Evolutionary conservation across 2,797 vertebrate genomes (phyloP), one percentile per base, ranked within the genome.

Genomic region (Orientallactaga sibirica): DNA sequence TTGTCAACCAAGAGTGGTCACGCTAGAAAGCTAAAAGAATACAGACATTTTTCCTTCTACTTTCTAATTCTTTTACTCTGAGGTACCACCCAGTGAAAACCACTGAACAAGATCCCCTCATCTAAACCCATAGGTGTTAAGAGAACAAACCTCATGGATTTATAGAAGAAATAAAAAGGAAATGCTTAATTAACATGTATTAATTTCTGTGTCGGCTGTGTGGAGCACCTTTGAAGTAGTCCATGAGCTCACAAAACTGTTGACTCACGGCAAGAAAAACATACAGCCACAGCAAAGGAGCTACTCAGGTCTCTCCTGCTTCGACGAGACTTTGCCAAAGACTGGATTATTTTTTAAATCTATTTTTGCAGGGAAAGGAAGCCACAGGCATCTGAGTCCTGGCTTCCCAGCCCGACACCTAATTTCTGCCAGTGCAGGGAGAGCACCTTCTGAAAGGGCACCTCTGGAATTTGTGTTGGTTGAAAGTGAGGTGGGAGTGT

Each of bases 361-460:
- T 97, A 97, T 97, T 97, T 97, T 97, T 97, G 86, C 80, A 82
- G 86, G 92, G 86, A 95, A 93, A 95, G 93, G 96, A 95, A 97
- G 93, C 97, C 97, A 95, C 97, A 97, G 92, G 96, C 96, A 97
- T 97, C 94, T 96, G 88, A 37, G 78, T 29, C 25, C 94, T 91
- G 90, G 94, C 95, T 96, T 90, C 71, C 83, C 37, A 90, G 71
- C 43, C 94, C 41, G 0, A 95, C 95, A 94, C 93, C 88, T 96
- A 73, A 67, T 88, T 96, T 88, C 90, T 94, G 95, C 96, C 94
- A 96, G 91, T 41, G 52, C 85, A 77, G 91, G 94, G 86, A 92
- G 93, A 92, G 67, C 20, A 62, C 93, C 77, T 94, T 90, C 95
- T 96, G 94, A 93, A 93, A 93, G 61, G 61, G 91, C 71, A 84